These are phyloP conservation scores for Mionectes olivaceus DNA, from an alignment of 2,797 vertebrate species.

Conservation along the genomic window DNA sequence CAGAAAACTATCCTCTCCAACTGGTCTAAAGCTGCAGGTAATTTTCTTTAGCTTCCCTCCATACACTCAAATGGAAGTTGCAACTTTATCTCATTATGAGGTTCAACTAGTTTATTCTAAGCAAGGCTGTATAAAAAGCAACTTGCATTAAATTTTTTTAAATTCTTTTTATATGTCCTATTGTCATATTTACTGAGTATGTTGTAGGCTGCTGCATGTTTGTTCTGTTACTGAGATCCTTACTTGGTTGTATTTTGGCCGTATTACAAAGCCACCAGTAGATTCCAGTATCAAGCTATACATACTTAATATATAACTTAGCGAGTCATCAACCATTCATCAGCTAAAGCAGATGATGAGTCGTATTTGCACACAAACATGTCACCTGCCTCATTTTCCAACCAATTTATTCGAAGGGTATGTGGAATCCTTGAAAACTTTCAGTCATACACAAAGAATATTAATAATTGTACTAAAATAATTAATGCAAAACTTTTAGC, in stretches of 20 bases:
- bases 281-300: not conserved
- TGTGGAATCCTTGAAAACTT: not conserved
- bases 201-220: not conserved
- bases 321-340: not conserved
- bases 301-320: not conserved
- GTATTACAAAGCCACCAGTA: not conserved
- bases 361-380: not conserved
- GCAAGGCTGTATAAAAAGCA: not conserved
- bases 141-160: not conserved
- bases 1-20: not conserved
- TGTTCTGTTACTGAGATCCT: not conserved
- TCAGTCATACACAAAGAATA: not conserved
- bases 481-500: not conserved
- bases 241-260: not conserved
- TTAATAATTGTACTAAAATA: not conserved
- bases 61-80: not conserved
- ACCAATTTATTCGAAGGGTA: not conserved
- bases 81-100: not conserved
- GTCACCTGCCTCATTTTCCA: slow-evolving; percentile 1
- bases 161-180: not conserved
- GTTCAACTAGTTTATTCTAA: not conserved
- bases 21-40: not conserved
- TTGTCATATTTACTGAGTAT: not conserved
- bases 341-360: not conserved
- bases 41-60: not conserved